Base-by-base conservation (phyloP, 2,888 invertebrate species). In the Phyto melanocephala region DNA sequence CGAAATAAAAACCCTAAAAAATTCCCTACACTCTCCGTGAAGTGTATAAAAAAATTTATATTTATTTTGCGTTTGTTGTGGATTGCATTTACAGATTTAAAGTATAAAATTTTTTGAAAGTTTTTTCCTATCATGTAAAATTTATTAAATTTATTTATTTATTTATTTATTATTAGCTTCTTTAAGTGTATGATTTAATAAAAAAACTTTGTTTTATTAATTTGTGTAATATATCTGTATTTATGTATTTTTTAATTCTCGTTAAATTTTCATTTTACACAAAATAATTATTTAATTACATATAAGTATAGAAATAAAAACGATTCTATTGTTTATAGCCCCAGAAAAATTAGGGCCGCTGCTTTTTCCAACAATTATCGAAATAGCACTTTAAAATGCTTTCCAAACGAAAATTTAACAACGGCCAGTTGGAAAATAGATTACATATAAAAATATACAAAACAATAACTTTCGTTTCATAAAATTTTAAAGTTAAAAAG, bases 271-370 rank as follows among this genome's bases (percentile, higher is more conserved):
- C 47, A 68, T 33, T 71, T 80, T 58, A 72, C 70, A 50, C 8
- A 15, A 63, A 28, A 68, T 45, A 62, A 62, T 24, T 42, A 28
- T 54, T 47, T 17, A 52, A 40, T 78, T 65, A 68, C 35, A 6
- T 67, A 68, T 80, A 54, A 56, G 71, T 42, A 71, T 68, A 76
- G 40, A 78, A 76, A 77, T 20, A 79, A 80, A 56, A 58, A 50
- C 24, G 37, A 67, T 81, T 72, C 63, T 65, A 77, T 81, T 83
- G 58, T 75, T 76, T 50, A 75, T 33, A 56, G 11, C 47, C 72
- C 40, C 40, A 54, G n/a, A 37, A 67, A 37, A 72, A 62, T 22
- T 67, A 65, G 37, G 58, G 58, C 33, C 42, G 24, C 24, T 40
- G 15, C 33, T 71, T 35, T 22, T 71, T 35, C 62, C 17, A 37